Conservation (phyloP, 2,797 vertebrate species). For the Emydoidea blandingii region DNA sequence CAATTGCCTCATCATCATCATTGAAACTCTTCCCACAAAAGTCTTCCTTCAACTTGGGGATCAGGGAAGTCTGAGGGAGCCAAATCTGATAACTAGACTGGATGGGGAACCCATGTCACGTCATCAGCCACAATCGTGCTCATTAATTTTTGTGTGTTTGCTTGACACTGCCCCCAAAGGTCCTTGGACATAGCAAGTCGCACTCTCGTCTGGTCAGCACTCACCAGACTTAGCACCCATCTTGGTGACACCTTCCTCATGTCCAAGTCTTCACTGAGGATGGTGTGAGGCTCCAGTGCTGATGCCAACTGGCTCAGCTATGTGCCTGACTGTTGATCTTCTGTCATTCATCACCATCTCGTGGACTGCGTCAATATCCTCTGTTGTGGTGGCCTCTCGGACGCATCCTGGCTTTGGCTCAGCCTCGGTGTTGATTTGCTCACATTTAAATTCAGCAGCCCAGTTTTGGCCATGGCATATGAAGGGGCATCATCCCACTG, state of each 20-base stretch:
- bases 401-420: neutral
- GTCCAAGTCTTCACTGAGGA: neutral
- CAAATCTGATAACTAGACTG: neutral
- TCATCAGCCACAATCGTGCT: neutral
- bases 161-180: too few species aligned
- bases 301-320: neutral
- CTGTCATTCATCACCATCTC: neutral
- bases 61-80: neutral
- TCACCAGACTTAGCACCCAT: neutral
- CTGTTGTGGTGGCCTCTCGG: neutral
- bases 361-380: neutral
- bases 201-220: neutral
- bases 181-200: too few species aligned
- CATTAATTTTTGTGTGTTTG: neutral
- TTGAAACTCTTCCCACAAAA: neutral
- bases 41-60: neutral
- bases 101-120: neutral
- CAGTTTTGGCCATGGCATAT: neutral
- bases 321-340: neutral
- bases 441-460: neutral
- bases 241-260: neutral
- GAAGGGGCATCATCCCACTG: neutral
- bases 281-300: too few species aligned
- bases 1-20: neutral
- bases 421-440: neutral